These are phyloP conservation scores for Lepidothrix coronata DNA, from an alignment of 2,113 vertebrate genomes.

Conservation along the genomic window DNA sequence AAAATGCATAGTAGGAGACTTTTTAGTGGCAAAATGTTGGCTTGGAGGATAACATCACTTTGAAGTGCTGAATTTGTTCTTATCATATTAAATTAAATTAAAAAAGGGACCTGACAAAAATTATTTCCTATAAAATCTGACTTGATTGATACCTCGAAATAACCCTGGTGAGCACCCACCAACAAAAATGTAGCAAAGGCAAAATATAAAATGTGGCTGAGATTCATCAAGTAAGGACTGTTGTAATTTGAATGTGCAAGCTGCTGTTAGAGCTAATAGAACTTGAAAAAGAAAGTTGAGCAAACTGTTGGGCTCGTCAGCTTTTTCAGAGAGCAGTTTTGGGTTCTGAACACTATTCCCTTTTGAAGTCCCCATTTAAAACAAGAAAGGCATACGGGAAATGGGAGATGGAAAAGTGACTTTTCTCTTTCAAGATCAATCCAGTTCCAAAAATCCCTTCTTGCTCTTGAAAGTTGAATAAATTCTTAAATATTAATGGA, in stretches of 20 bases:
- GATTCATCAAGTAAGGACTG: neutral
- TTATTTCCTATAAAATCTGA: neutral
- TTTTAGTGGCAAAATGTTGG: neutral
- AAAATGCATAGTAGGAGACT: neutral
- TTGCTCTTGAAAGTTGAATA: neutral
- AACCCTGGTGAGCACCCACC: neutral
- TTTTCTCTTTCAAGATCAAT: neutral
- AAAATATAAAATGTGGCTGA: neutral
- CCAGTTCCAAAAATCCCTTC: neutral
- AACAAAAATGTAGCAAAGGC: neutral
- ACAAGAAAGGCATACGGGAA: neutral
- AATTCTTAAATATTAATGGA: neutral
- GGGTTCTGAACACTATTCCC: neutral
- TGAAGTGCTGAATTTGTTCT: neutral
- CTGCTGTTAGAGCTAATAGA: neutral
- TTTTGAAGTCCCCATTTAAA: neutral
- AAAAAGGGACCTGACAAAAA: neutral
- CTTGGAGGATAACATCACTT: neutral
- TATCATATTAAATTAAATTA: neutral
- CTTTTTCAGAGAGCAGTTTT: neutral
- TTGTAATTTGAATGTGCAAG: neutral
- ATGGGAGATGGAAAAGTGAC: neutral
- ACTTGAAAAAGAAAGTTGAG: neutral
- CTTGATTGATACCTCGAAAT: neutral
- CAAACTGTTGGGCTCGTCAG: neutral